phyloP scores from a whole-genome alignment of 2,888 invertebrate species.

The Platycheirus albimanus region DNA sequence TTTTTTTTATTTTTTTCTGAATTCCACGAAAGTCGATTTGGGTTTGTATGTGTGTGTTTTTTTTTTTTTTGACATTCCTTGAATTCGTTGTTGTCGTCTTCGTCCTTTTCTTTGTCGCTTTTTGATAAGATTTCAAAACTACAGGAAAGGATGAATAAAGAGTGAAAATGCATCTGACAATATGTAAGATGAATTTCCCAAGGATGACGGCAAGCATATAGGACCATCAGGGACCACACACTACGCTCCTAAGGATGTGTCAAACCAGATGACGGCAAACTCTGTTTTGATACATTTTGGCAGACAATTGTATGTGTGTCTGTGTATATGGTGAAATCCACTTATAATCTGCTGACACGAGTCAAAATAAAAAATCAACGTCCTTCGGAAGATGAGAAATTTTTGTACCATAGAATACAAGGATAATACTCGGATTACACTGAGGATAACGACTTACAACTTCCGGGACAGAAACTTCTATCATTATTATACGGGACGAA shows the following conservation, averaged over 20 bases:
- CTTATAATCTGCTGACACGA: conserved; percentile 36
- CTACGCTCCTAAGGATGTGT: conserved; percentile 13
- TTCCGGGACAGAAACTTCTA: conserved; percentile 33
- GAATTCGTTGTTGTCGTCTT: conserved; percentile 9
- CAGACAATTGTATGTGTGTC: conserved; percentile 27
- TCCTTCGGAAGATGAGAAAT: conserved; percentile 22
- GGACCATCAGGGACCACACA: conserved; percentile 3
- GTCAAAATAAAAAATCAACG: neutral
- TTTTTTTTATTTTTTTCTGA: neutral
- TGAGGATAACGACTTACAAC: conserved; percentile 21
- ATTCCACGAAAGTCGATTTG: conserved; percentile 33
- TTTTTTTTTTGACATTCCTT: conserved; percentile 5
- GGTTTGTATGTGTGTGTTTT: no score
- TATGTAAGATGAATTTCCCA: conserved; percentile 36
- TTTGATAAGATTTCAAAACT: conserved; percentile 33
- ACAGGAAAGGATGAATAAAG: neutral
- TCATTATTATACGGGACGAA: no score
- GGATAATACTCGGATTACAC: conserved; percentile 39
- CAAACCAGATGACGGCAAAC: conserved; percentile 23
- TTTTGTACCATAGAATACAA: conserved; percentile 12
- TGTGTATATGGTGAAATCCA: conserved; percentile 8
- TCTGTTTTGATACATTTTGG: conserved; percentile 25
- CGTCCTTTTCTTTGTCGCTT: conserved; percentile 17
- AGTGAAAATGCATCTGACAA: conserved; percentile 49
- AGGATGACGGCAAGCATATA: conserved; percentile 3